Percentiles rank a stretch among this genome's conserved stretches.
phyloP scores from a whole-genome alignment of 2,888 invertebrate genomes.

The Cheilosia impressa region DNA sequence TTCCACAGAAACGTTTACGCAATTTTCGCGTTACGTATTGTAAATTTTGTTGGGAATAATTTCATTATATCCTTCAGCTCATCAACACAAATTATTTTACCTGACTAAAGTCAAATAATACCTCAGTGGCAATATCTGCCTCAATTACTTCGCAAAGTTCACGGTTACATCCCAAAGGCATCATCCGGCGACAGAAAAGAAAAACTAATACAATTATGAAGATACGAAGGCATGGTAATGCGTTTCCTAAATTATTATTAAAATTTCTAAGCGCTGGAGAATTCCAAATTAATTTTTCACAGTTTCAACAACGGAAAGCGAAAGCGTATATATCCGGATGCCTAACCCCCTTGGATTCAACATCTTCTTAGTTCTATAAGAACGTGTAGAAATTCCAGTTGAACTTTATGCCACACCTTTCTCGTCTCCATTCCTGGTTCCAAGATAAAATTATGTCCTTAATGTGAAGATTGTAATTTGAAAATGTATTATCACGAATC shows the following conservation, averaged over 20 bases:
- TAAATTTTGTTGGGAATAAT: constrained; percentile 29
- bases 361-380: constrained; percentile 22
- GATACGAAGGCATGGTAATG: constrained; percentile 66
- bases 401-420: constrained; percentile 62
- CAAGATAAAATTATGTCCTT: constrained; percentile 82
- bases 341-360: neutral
- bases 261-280: constrained; percentile 57
- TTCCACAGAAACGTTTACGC: constrained; percentile 3
- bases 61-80: constrained; percentile 51
- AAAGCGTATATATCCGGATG: constrained; percentile 16
- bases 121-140: constrained; percentile 43
- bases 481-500: constrained; percentile 77
- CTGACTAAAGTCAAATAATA: constrained; percentile 59
- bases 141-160: neutral
- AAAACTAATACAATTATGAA: constrained; percentile 72
- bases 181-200: neutral
- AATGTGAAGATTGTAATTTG: constrained; percentile 83
- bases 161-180: neutral
- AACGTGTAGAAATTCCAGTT: constrained; percentile 63
- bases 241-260: constrained; percentile 74
- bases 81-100: constrained; percentile 67
- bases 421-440: constrained; percentile 40
- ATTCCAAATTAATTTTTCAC: constrained; percentile 73
- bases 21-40: neutral
- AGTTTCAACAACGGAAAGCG: constrained; percentile 55